Evolutionary conservation across 2,113 vertebrate genomes (phyloP).

Genomic region (Cyanoderma ruficeps): DNA sequence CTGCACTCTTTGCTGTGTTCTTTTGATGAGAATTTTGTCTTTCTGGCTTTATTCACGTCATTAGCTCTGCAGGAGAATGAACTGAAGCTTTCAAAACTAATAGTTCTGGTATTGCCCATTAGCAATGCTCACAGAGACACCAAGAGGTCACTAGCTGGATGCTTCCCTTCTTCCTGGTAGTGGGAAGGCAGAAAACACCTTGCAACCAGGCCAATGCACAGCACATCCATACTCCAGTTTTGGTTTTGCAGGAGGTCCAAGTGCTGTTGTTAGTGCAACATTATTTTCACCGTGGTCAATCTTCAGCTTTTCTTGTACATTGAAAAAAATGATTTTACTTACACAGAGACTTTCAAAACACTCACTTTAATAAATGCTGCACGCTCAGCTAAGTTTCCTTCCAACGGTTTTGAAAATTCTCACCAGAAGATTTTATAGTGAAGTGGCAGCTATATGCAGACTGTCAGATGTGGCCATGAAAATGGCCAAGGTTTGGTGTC

Average conservation of each 20-base stretch:
- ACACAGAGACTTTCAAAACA: not conserved
- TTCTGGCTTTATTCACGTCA: not conserved
- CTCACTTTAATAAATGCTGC: not conserved
- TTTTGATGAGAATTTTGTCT: not conserved
- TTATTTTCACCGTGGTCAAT: not conserved
- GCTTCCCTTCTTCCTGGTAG: not conserved
- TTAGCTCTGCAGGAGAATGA: slow-evolving; percentile 1
- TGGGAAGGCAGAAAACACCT: not conserved
- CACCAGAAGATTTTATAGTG: not conserved
- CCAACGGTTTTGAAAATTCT: not conserved
- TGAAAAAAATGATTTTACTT: not conserved
- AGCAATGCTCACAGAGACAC: not conserved
- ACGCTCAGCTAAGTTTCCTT: not conserved
- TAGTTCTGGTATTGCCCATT: not conserved
- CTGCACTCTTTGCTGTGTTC: not conserved
- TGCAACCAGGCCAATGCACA: not conserved
- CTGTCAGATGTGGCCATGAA: not conserved
- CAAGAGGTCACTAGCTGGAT: not conserved
- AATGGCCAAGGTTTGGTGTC: not conserved
- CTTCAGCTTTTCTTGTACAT: not conserved
- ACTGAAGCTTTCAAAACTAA: not conserved
- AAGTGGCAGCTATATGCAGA: not conserved
- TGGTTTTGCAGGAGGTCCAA: not conserved
- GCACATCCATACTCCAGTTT: not conserved
- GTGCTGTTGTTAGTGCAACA: not conserved